phyloP scores from a whole-genome alignment of 2,113 vertebrate genomes.

The Notothenia coriiceps region DNA sequence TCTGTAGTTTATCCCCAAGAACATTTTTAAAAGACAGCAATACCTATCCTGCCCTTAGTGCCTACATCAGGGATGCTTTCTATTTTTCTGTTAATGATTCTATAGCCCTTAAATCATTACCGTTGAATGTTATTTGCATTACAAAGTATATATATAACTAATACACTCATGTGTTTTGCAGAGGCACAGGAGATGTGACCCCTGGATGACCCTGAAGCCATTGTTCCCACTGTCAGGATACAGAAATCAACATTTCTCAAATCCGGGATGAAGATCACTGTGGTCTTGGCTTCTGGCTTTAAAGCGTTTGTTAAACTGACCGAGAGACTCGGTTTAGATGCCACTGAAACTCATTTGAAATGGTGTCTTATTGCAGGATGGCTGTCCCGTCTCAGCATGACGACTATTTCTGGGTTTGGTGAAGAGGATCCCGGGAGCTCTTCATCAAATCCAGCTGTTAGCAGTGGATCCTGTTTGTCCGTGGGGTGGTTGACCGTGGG shows the following conservation, averaged over 20 bases:
- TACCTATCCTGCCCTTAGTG: background rate
- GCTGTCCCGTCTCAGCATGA: slow-evolving; percentile 88
- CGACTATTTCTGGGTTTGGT: slow-evolving; percentile 89
- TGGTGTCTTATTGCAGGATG: slow-evolving; percentile 76
- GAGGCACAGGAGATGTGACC: slow-evolving; percentile 77
- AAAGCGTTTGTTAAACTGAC: background rate
- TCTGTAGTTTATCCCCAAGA: background rate
- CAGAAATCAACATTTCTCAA: slow-evolving; percentile 93
- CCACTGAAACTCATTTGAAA: background rate
- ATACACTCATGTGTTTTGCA: slow-evolving; percentile 43
- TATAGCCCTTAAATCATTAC: background rate
- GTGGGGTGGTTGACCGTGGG: no score
- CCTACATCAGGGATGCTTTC: background rate
- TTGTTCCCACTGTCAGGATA: slow-evolving; percentile 86
- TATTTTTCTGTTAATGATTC: background rate
- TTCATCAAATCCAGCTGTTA: slow-evolving; percentile 94
- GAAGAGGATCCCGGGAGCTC: slow-evolving; percentile 89
- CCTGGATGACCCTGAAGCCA: slow-evolving; percentile 87
- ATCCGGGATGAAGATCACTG: no score
- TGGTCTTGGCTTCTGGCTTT: slow-evolving; percentile 53
- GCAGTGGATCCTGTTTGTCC: no score
- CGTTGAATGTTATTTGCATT: background rate
- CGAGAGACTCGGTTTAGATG: background rate
- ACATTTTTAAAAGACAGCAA: background rate
- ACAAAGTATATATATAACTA: slow-evolving; percentile 1